A percentile compares a stretch with the other conserved stretches of the same genome.
Conservation (phyloP, 2,113 vertebrate genomes). For the Labrus mixtus region DNA sequence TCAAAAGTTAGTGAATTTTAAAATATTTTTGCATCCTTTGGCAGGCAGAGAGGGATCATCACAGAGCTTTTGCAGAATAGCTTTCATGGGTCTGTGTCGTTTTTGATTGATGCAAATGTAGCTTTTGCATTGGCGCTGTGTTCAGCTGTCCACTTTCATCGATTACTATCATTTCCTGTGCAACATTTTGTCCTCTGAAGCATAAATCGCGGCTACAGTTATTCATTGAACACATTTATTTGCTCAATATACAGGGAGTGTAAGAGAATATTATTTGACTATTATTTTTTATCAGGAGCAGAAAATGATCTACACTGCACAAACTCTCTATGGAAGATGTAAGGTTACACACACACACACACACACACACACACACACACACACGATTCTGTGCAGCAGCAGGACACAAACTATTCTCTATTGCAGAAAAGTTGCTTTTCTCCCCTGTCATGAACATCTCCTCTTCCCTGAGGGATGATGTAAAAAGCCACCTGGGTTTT, state of each 20-base stretch:
- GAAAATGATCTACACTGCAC: constrained; percentile 2
- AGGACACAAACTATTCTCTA: constrained; percentile 24
- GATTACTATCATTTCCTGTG: background rate
- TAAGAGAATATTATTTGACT: background rate
- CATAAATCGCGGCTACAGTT: background rate
- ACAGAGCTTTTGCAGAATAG: too few species aligned
- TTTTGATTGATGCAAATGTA: too few species aligned
- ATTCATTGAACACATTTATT: too few species aligned
- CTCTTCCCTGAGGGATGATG: constrained; percentile 46
- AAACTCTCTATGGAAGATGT: constrained; percentile 15
- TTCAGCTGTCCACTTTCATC: too few species aligned
- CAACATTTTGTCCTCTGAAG: background rate
- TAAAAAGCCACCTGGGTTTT: constrained; percentile 55
- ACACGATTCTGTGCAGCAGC: constrained; percentile 6
- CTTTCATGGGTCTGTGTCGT: too few species aligned
- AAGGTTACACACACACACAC: background rate
- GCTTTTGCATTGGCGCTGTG: too few species aligned
- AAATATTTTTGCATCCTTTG: too few species aligned
- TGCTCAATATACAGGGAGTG: background rate
- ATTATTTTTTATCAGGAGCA: constrained; percentile 1
- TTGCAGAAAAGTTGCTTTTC: constrained; percentile 31
- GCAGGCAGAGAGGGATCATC: too few species aligned
- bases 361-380: too few species aligned
- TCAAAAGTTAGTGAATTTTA: too few species aligned
- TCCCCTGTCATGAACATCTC: constrained; percentile 30